Conservation (phyloP, 2,797 vertebrate species). For the Setipinna tenuifilis region DNA sequence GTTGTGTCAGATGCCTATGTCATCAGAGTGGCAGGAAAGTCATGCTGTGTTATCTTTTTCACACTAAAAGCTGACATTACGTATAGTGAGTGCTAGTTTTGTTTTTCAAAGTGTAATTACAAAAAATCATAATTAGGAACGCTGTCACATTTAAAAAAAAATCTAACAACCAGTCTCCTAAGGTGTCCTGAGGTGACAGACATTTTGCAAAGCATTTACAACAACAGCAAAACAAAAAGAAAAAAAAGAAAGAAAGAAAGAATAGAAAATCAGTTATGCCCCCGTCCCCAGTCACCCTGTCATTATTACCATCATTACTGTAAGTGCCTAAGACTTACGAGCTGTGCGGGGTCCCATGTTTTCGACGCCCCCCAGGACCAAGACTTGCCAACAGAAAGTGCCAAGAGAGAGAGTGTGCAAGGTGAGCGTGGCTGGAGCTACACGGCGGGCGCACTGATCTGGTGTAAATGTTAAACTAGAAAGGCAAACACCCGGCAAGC, state of each 20-base stretch:
- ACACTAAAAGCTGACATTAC: neutral
- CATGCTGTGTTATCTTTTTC: neutral
- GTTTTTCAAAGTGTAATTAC: neutral
- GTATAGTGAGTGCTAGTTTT: neutral
- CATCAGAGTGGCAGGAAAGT: neutral
- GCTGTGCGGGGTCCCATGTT: constrained; percentile 66
- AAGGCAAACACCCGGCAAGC: constrained; percentile 60
- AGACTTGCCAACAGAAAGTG: constrained; percentile 34
- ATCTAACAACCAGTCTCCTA: neutral
- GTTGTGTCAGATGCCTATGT: neutral
- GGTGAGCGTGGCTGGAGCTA: constrained; percentile 22
- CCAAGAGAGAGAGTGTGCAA: constrained; percentile 25
- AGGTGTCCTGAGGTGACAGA: neutral
- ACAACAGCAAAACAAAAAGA: neutral
- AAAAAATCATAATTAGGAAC: neutral
- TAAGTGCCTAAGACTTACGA: constrained; percentile 55
- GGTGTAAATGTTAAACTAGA: constrained; percentile 70
- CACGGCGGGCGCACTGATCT: neutral
- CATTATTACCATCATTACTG: constrained; percentile 12
- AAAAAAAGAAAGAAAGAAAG: neutral
- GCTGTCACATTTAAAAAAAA: neutral
- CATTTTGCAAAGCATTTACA: neutral
- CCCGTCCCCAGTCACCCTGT: neutral
- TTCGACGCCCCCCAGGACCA: constrained; percentile 26
- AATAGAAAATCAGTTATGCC: neutral